Evolutionary conservation across 2,113 vertebrate species (phyloP), one percentile per base, ranked within the genome.

Genomic region (Orthonyx spaldingii): DNA sequence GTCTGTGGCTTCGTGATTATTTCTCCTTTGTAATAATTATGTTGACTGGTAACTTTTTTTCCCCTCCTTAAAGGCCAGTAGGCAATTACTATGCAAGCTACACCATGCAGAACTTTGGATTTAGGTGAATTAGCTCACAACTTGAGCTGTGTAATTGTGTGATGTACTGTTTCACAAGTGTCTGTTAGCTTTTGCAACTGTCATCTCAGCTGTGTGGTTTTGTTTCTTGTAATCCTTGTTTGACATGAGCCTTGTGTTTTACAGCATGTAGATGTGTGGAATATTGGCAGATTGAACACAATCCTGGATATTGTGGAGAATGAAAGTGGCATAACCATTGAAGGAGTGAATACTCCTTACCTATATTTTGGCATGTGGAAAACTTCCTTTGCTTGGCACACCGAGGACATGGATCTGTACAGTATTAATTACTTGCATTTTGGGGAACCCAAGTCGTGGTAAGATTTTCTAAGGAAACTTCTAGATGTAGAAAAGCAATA

Each of bases 341-440:
- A 99, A 94, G 99, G 99, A 6, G 99, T 99, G 52, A 99, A 99
- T 95, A 99, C 99, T 20, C 99, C 99, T 0, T 99, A 99, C 95
- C 98, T 99, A 0, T 99, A 99, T 79, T 99, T 99, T 13, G 99
- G 99, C 60, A 99, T 99, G 99, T 99, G 99, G 99, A 99, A 99
- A 97, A 99, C 99, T 5, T 99, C 99, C 7, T 99, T 99, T 64
- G 99, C 99, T 7, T 99, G 99, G 99, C 99, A 99, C 86, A 99
- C 99, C 0, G 99, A 99, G 79, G 99, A 99, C 97, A 99, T 99
- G 99, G 99, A 99, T 94, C 98, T 99, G 5, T 99, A 99, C 95
- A 99, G 99, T 97, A 99, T 99, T 95, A 99, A 99, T 96, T 99
- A 99, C 87, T 97, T 99, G 94, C 99, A 99, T 97, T 99, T 99